Evolutionary conservation across 2,888 invertebrate species (phyloP).

Genomic region (Microctonus hyperodae): DNA sequence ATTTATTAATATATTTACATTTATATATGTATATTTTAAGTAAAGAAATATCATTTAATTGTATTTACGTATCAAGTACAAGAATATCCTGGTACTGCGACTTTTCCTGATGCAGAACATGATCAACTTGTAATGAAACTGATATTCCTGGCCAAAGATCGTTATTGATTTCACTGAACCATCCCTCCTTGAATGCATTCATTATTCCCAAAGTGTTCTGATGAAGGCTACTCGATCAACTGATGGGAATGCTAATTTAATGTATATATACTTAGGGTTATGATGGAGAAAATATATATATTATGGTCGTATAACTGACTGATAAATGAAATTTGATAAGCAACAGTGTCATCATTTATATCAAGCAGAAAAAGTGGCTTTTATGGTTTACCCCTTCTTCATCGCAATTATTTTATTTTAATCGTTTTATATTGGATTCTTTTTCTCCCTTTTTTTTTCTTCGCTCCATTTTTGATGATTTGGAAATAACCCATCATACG

Average conservation of each 20-base stretch:
- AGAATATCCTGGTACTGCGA: constrained; percentile 87
- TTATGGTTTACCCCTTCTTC: background rate
- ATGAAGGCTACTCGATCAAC: background rate
- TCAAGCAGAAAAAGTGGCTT: background rate
- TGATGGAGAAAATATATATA: background rate
- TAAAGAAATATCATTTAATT: no score
- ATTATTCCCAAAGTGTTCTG: constrained; percentile 60
- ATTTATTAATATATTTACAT: no score
- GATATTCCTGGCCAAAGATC: constrained; percentile 91
- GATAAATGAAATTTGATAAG: background rate
- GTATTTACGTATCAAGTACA: constrained; percentile 78
- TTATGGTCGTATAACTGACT: background rate
- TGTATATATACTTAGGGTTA: background rate
- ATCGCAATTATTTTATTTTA: background rate
- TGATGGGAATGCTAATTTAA: background rate
- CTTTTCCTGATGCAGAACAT: constrained; percentile 79
- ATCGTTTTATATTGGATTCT: background rate
- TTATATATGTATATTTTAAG: no score
- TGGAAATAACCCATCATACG: background rate
- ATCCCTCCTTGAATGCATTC: constrained; percentile 79
- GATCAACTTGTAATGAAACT: constrained; percentile 84
- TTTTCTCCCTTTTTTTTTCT: background rate
- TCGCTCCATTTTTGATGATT: background rate
- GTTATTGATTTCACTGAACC: constrained; percentile 89
- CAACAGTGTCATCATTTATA: background rate